Evolutionary conservation across 2,888 invertebrate genomes (phyloP).

Genomic region (Heliconius aoede): DNA sequence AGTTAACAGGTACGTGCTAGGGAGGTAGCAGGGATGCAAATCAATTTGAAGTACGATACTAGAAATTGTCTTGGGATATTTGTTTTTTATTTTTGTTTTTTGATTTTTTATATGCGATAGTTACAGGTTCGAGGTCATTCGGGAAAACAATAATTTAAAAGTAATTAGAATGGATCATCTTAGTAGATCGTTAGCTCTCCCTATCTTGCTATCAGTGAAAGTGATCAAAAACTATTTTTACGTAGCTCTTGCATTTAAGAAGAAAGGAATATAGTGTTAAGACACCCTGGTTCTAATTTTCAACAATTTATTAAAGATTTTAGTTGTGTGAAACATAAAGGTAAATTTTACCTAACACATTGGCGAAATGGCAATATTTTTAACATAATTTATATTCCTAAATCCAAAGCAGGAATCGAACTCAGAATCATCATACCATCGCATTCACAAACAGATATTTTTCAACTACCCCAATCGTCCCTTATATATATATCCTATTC

Average conservation of each 20-base stretch:
- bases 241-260: no score
- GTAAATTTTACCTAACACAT: no score
- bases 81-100: constrained; percentile 34
- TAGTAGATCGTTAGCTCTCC: no score
- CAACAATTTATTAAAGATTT: no score
- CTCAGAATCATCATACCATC: neutral
- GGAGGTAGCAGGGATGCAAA: constrained; percentile 43
- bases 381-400: neutral
- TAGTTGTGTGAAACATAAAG: no score
- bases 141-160: no score
- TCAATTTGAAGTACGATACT: constrained; percentile 42
- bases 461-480: neutral
- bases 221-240: no score
- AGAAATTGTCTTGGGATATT: constrained; percentile 37
- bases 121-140: neutral
- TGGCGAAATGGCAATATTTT: neutral
- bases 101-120: neutral
- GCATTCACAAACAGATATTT: neutral
- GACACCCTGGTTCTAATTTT: no score
- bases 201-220: no score
- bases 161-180: no score
- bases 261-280: no score
- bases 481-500: constrained; percentile 42
- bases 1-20: constrained; percentile 14
- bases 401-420: neutral